Evolutionary conservation across 2,888 invertebrate species (phyloP).

Genomic region (Rotaria sp.): DNA sequence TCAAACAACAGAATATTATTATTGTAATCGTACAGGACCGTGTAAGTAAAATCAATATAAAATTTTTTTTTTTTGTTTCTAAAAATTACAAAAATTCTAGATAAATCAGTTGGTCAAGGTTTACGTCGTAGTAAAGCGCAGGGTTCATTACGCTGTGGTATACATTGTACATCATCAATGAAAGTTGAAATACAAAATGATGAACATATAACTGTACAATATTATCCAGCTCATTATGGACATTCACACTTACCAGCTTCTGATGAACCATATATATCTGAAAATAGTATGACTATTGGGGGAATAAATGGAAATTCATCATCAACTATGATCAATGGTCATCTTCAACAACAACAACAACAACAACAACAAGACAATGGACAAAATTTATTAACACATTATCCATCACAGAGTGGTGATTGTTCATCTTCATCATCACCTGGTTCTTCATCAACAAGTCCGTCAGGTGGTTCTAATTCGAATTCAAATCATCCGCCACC

Average conservation of each 20-base stretch:
- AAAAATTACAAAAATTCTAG: background rate
- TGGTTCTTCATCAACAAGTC: background rate
- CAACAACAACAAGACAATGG: background rate
- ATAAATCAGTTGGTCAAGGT: slow-evolving; percentile 16
- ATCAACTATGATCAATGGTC: background rate
- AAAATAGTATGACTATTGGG: background rate
- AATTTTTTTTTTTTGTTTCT: background rate
- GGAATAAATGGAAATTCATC: slow-evolving; percentile 14
- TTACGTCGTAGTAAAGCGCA: slow-evolving; percentile 13
- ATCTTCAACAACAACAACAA: background rate
- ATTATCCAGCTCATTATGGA: slow-evolving; percentile 30
- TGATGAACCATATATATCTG: background rate
- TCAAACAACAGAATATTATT: slow-evolving; percentile 22
- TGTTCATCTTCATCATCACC: background rate
- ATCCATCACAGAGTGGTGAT: background rate
- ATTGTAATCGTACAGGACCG: slow-evolving; percentile 28
- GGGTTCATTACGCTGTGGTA: background rate
- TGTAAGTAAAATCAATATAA: background rate
- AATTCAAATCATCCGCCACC: slow-evolving; percentile 16
- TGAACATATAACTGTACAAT: slow-evolving; percentile 24
- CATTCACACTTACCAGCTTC: background rate
- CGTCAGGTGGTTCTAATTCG: background rate
- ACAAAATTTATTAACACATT: background rate
- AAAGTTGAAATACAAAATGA: slow-evolving; percentile 31
- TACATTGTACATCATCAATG: slow-evolving; percentile 26